These are phyloP conservation scores for Hemitrygon akajei DNA, from an alignment of 2,797 vertebrate genomes.

Conservation along the genomic window DNA sequence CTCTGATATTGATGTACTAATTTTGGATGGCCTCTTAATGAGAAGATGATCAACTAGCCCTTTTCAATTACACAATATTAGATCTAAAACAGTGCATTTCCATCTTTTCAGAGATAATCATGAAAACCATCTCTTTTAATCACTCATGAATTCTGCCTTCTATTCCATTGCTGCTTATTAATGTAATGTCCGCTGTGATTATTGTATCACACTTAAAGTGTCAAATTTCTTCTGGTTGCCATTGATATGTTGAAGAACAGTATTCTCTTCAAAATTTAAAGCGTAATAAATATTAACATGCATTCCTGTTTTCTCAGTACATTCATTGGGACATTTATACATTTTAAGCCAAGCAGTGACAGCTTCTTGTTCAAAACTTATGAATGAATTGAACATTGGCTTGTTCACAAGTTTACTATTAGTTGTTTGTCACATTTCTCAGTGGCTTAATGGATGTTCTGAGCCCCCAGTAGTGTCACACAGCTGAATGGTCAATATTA, in stretches of 20 bases:
- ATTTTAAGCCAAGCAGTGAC: neutral
- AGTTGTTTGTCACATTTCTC: neutral
- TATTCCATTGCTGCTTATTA: too few species aligned
- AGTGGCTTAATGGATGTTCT: neutral
- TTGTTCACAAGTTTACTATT: neutral
- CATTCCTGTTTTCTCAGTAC: neutral
- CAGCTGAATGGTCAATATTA: neutral
- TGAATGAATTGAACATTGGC: neutral
- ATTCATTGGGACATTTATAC: neutral
- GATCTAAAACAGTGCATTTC: too few species aligned
- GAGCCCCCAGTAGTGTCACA: neutral
- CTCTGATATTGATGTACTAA: too few species aligned
- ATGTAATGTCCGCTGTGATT: too few species aligned
- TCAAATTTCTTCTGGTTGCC: neutral
- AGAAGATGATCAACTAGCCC: too few species aligned
- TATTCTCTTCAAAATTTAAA: neutral
- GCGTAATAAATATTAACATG: neutral
- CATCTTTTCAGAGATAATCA: too few species aligned
- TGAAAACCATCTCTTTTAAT: too few species aligned
- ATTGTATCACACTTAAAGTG: neutral
- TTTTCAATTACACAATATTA: too few species aligned
- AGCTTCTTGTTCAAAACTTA: neutral
- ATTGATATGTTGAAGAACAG: neutral
- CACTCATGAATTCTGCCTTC: too few species aligned
- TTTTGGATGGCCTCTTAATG: too few species aligned